Evolutionary conservation across 2,113 vertebrate genomes (phyloP).

Genomic region (Hassar affinis): DNA sequence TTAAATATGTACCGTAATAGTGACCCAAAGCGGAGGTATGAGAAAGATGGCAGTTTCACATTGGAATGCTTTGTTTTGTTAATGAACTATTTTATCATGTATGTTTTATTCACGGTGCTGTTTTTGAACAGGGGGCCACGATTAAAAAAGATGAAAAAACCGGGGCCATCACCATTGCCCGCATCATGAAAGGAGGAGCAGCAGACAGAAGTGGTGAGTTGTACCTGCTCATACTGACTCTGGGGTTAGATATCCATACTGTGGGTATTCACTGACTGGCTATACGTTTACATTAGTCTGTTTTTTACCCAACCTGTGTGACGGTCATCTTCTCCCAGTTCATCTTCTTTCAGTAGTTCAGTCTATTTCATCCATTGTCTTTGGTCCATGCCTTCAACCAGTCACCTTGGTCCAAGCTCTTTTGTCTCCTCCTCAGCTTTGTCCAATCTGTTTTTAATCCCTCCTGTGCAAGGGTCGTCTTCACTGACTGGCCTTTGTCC

Average conservation of each 20-base stretch:
- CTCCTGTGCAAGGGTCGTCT: too few relatives aligned
- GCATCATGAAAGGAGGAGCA: slow-evolving; percentile 51
- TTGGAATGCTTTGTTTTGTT: not conserved
- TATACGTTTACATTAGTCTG: not conserved
- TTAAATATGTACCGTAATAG: not conserved
- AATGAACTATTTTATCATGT: not conserved
- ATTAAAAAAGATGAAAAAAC: slow-evolving; percentile 47
- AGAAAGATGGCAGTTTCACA: not conserved
- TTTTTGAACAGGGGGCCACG: slow-evolving; percentile 47
- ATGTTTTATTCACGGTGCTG: not conserved
- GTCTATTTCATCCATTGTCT: too few relatives aligned
- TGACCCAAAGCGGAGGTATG: not conserved
- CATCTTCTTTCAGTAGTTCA: not conserved
- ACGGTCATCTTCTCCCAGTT: not conserved
- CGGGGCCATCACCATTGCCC: slow-evolving; percentile 42
- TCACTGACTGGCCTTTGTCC: too few relatives aligned
- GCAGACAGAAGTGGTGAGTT: slow-evolving; percentile 50
- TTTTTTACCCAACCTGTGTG: not conserved
- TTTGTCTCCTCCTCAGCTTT: too few relatives aligned
- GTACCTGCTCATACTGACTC: not conserved
- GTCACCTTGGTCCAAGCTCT: too few relatives aligned
- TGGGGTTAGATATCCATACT: too few relatives aligned
- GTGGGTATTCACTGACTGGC: not conserved
- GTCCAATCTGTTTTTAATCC: too few relatives aligned
- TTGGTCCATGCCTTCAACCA: too few relatives aligned